Conservation (phyloP, 2,888 invertebrate species). For the Uropetala carovei region DNA sequence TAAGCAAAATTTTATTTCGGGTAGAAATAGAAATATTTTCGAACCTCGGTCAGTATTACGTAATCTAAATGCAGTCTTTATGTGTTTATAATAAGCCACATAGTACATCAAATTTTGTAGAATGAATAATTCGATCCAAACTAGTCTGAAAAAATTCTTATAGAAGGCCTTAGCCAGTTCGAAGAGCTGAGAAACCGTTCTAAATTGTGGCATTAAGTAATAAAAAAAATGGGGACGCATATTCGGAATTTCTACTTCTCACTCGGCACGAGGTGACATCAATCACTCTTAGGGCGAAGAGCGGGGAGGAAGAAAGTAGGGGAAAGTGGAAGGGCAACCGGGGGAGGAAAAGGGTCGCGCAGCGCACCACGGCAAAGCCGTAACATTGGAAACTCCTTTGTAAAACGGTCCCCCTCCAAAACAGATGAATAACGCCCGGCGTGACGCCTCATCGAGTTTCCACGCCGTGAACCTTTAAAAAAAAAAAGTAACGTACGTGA, state of each 20-base stretch:
- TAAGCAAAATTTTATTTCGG: too few species aligned
- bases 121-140: too few species aligned
- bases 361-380: not conserved
- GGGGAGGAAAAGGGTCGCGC: too few species aligned
- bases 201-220: not conserved
- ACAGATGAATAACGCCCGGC: not conserved
- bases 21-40: too few species aligned
- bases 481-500: not conserved
- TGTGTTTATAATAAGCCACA: too few species aligned
- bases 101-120: too few species aligned
- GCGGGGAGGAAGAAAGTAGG: not conserved
- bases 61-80: too few species aligned
- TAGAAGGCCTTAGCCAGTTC: not conserved
- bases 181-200: not conserved
- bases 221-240: not conserved
- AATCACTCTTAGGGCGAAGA: not conserved
- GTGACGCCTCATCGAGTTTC: constrained; percentile 45
- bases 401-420: not conserved
- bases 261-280: not conserved
- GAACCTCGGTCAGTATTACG: too few species aligned
- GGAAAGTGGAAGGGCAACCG: not conserved
- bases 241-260: not conserved
- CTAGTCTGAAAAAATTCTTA: too few species aligned
- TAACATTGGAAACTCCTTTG: constrained; percentile 42
- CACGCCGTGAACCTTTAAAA: not conserved